phyloP scores from a whole-genome alignment of 2,113 vertebrate species.

The Ondatra zibethicus region DNA sequence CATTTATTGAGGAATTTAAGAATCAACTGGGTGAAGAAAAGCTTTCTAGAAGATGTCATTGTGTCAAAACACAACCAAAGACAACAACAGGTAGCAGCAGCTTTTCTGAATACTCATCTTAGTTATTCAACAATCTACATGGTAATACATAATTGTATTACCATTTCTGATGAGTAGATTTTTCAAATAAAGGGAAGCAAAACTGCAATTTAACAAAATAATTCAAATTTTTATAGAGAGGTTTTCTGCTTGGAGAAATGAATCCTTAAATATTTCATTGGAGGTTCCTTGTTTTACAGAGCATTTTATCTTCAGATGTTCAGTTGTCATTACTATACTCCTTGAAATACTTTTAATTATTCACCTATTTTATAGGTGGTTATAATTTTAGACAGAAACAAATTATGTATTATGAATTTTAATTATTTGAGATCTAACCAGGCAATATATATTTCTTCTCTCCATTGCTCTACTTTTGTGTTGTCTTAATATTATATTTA shows the following conservation, averaged over 20 bases:
- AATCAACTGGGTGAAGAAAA: neutral
- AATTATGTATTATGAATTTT: neutral
- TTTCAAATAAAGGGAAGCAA: neutral
- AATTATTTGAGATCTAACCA: neutral
- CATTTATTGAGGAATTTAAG: conserved; percentile 21
- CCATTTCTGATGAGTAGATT: neutral
- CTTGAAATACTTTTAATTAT: neutral
- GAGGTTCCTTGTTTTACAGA: neutral
- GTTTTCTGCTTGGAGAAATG: neutral
- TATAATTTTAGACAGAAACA: neutral
- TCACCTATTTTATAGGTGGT: neutral
- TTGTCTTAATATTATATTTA: neutral
- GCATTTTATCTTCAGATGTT: neutral
- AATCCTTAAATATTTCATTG: neutral
- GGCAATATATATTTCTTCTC: too few species aligned
- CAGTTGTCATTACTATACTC: neutral
- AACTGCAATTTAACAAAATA: neutral
- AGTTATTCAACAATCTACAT: neutral
- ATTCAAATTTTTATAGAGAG: neutral
- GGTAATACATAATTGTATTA: neutral
- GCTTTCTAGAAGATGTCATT: neutral
- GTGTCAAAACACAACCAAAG: neutral
- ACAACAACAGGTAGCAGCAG: neutral
- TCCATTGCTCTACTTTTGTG: neutral
- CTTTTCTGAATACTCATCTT: neutral